A percentile compares a stretch with the other conserved stretches of the same genome.
phyloP scores from a whole-genome alignment of 2,113 vertebrate species.

The Neolamprologus sp. region DNA sequence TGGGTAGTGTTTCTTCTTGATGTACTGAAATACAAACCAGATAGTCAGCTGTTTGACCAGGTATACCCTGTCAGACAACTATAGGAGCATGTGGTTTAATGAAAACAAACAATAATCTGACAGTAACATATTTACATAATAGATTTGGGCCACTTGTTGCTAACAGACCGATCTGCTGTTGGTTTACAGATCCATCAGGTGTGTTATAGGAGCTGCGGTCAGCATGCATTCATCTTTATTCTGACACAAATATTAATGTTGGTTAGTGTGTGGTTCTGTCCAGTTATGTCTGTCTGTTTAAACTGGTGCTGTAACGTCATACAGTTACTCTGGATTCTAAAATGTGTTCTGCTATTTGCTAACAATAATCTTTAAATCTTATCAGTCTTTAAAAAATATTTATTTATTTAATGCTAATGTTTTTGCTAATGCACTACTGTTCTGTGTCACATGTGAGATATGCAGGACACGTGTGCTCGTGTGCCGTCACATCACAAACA shows the following conservation, averaged over 20 bases:
- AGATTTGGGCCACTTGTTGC: background rate
- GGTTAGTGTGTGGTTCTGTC: background rate
- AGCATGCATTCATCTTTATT: background rate
- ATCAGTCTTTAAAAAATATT: background rate
- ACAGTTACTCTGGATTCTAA: background rate
- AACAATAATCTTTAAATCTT: background rate
- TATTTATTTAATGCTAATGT: background rate
- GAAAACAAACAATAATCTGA: background rate
- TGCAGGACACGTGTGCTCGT: background rate
- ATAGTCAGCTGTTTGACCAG: background rate
- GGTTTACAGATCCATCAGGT: background rate
- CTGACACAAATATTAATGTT: background rate
- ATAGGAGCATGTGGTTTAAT: background rate
- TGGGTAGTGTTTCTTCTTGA: background rate
- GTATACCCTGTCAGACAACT: background rate
- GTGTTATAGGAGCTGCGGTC: rapidly evolving
- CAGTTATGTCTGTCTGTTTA: background rate
- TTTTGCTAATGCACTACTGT: background rate
- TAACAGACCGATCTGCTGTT: background rate
- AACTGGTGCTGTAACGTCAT: rapidly evolving
- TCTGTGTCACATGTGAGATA: background rate
- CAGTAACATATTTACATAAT: background rate
- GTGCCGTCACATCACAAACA: background rate
- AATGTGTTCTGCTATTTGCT: background rate
- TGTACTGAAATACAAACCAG: background rate